phyloP scores from a whole-genome alignment of 1,140 invertebrate genomes.

The Drosophila sechellia region DNA sequence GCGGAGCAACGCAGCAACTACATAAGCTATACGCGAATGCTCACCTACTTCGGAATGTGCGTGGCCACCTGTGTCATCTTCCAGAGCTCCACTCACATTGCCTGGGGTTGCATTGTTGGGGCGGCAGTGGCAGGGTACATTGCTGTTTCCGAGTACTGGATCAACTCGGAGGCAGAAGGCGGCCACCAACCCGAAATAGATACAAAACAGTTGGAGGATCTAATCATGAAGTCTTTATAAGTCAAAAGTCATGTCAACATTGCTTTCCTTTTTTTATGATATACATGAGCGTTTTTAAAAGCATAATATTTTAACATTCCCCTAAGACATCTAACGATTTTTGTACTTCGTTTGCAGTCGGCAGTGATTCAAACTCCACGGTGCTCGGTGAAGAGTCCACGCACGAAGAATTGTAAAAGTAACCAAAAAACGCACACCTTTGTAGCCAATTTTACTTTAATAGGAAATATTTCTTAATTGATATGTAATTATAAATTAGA shows the following conservation, averaged over 20 bases:
- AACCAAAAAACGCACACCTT: slow-evolving; percentile 19
- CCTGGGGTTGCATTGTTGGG: slow-evolving; percentile 90
- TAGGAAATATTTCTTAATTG: slow-evolving; percentile 26
- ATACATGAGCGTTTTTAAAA: slow-evolving; percentile 25
- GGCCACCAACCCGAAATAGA: slow-evolving; percentile 72
- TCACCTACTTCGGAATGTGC: slow-evolving; percentile 92
- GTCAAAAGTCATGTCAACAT: slow-evolving; percentile 2
- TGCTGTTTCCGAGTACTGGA: slow-evolving; percentile 90
- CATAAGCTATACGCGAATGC: slow-evolving; percentile 89
- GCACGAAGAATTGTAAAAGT: slow-evolving; percentile 54
- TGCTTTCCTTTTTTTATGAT: slow-evolving; percentile 59
- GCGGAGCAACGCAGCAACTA: slow-evolving; percentile 84
- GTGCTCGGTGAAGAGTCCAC: slow-evolving; percentile 7
- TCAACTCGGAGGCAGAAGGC: slow-evolving; percentile 65
- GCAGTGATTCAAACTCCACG: slow-evolving; percentile 6
- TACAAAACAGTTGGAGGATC: slow-evolving; percentile 81
- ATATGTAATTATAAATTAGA: slow-evolving; percentile 17
- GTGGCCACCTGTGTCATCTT: slow-evolving; percentile 93
- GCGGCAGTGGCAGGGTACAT: slow-evolving; percentile 91
- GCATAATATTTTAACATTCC: slow-evolving; percentile 38
- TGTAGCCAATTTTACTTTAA: slow-evolving; percentile 71
- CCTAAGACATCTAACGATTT: slow-evolving; percentile 36
- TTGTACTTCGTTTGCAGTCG: slow-evolving; percentile 61
- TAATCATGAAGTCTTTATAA: slow-evolving; percentile 84
- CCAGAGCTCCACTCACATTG: slow-evolving; percentile 89